Base-by-base conservation (phyloP, 2,797 vertebrate genomes). In the Sylvilagus floridanus region DNA sequence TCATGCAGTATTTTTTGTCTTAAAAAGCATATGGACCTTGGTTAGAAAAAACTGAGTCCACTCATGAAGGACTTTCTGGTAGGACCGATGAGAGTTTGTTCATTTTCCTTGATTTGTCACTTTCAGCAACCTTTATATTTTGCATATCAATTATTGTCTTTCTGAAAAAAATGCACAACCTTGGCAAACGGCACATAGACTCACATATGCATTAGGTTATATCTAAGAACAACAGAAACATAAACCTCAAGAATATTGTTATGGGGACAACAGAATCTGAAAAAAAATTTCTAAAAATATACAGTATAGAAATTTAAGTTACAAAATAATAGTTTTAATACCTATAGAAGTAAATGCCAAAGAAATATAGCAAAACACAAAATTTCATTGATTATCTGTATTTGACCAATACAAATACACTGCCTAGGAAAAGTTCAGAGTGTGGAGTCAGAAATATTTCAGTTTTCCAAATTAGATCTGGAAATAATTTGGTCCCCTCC, bases 401-500 rank as follows among this genome's bases (percentile, higher is more conserved):
- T 90, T 63, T 37, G 92, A 86, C 60, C 88, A 71, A 69, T 83
- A 73, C 14, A 88, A 96, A 95, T 78, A 95, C 75, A 90, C 90
- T 95, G 57, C 91, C 28, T 35, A 63, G 84, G n/a, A 90, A 83
- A 93, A 47, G 0, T 5, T 65, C 0, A 1, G 93, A 63, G 0
- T 3, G 26, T 77, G 19, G n/a, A 68, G 88, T 91, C 68, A 95
- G 91, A 57, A 94, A 84, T n/a, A 26, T 96, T 97, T 96, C 96
- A 91, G 91, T 96, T 78, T 95, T 83, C 87, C 92, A 95, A 96
- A 92, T 69, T 96, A 78, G 63, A 96, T 93, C 75, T 96, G 90
- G 92, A 97, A 97, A 97, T 98, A 97, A 96, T 97, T 94, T 89
- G 57, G n/a, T 78, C 83, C 96, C 76, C 76, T 94, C 72, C 75